Evolutionary conservation across 1,140 invertebrate genomes (phyloP).

Genomic region (Cephus cinctus): DNA sequence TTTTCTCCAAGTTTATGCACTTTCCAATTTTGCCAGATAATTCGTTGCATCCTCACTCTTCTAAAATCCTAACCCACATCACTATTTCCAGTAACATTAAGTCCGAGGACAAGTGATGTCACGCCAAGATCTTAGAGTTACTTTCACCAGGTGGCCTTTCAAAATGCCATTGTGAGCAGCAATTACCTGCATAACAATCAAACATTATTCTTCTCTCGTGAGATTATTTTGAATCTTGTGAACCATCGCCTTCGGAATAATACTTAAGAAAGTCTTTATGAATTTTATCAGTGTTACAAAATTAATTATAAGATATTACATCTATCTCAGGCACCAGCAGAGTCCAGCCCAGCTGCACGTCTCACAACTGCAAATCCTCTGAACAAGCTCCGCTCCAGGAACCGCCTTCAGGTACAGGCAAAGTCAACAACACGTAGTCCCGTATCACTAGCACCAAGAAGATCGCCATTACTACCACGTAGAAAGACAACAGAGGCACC

Average conservation of each 20-base stretch:
- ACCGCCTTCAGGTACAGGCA: slow-evolving; percentile 43
- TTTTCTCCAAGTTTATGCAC: too few relatives aligned
- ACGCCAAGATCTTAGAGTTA: slow-evolving; percentile 17
- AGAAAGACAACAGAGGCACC: slow-evolving; percentile 47
- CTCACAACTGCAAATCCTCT: slow-evolving; percentile 46
- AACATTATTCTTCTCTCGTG: neutral
- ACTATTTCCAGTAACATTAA: slow-evolving; percentile 19
- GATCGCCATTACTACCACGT: slow-evolving; percentile 48
- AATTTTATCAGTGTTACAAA: neutral
- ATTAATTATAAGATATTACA: too few relatives aligned
- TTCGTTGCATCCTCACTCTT: too few relatives aligned
- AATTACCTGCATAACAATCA: too few relatives aligned
- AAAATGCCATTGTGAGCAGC: slow-evolving; percentile 31
- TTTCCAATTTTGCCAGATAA: too few relatives aligned
- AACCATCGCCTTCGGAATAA: too few relatives aligned
- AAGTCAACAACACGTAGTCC: slow-evolving; percentile 48
- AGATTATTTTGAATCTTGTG: neutral
- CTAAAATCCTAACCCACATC: too few relatives aligned
- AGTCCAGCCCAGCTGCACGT: slow-evolving; percentile 44
- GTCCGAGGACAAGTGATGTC: slow-evolving; percentile 22
- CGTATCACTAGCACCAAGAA: slow-evolving; percentile 28
- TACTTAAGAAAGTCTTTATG: too few relatives aligned
- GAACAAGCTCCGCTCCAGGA: slow-evolving; percentile 50
- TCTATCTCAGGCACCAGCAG: slow-evolving; percentile 42
- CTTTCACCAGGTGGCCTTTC: slow-evolving; percentile 41